A percentile compares a stretch with the other conserved stretches of the same genome.
Evolutionary conservation across 2,888 invertebrate species (phyloP).

Genomic region (Zhuqinia jingwanae): DNA sequence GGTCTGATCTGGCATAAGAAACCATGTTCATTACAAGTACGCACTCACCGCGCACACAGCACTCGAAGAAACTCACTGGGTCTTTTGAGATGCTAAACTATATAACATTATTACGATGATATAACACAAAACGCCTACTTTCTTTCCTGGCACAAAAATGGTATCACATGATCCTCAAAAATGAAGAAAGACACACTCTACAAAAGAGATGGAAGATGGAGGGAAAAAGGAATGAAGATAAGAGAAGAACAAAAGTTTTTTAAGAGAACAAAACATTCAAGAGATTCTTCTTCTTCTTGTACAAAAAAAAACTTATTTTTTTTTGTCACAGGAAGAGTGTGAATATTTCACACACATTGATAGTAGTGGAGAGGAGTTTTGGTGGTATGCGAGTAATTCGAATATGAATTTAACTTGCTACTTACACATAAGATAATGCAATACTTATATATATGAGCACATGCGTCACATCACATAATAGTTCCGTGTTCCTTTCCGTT

Average conservation of each 20-base stretch:
- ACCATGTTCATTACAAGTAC: constrained; percentile 8
- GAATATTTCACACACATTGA: constrained; percentile 26
- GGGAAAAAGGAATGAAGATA: constrained; percentile 1
- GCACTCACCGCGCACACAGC: neutral
- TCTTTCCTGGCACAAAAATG: neutral
- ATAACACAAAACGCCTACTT: constrained; percentile 33
- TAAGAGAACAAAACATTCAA: constrained; percentile 15
- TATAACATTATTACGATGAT: constrained; percentile 41
- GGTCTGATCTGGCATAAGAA: constrained; percentile 30
- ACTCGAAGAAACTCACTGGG: constrained; percentile 30
- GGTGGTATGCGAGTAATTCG: too few species aligned
- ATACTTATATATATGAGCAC: neutral
- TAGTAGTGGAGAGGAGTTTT: neutral
- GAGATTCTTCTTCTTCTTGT: neutral
- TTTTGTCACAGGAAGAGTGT: constrained; percentile 26
- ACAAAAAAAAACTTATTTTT: neutral
- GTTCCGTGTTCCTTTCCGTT: neutral
- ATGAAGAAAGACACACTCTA: neutral
- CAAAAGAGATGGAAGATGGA: neutral
- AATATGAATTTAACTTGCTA: too few species aligned
- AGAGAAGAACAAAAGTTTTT: neutral
- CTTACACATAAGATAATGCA: too few species aligned
- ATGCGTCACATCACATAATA: neutral
- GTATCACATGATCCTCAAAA: constrained; percentile 10
- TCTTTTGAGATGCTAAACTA: constrained; percentile 27